A percentile compares a stretch with the other conserved stretches of the same genome.
These are phyloP conservation scores for Drosophila nr. medialis DNA, from an alignment of 2,888 invertebrate species.

Conservation along the genomic window DNA sequence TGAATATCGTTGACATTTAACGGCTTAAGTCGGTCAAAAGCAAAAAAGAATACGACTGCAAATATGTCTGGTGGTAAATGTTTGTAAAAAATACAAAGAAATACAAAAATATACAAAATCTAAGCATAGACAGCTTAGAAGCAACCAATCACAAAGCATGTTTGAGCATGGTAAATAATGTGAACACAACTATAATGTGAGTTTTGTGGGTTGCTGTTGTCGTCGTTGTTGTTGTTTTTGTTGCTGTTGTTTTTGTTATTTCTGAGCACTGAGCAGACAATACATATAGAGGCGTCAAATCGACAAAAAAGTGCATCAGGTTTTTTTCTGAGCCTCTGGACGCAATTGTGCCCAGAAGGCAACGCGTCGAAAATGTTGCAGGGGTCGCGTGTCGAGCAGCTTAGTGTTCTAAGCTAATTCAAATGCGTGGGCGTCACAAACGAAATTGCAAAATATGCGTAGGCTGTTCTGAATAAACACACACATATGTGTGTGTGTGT, in stretches of 20 bases:
- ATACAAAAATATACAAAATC: background rate
- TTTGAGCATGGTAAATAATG: constrained; percentile 32
- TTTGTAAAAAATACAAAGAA: background rate
- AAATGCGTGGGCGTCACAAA: constrained; percentile 77
- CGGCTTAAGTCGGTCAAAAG: background rate
- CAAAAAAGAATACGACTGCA: background rate
- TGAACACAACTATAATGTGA: constrained; percentile 58
- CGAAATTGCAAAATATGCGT: constrained; percentile 82
- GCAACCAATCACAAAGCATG: constrained; percentile 10
- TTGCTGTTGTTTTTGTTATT: constrained; percentile 44
- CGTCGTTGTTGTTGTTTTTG: constrained; percentile 29
- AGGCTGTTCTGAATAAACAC: constrained; percentile 41
- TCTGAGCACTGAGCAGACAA: constrained; percentile 58
- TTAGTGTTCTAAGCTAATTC: constrained; percentile 71
- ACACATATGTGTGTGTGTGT: background rate
- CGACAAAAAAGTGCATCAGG: too few species aligned
- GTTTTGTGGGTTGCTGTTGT: constrained; percentile 63
- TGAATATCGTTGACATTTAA: constrained; percentile 6
- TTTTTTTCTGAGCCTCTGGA: too few species aligned
- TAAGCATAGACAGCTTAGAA: constrained; percentile 2
- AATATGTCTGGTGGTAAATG: constrained; percentile 11
- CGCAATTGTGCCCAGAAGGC: too few species aligned
- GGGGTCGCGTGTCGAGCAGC: too few species aligned
- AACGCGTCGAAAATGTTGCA: too few species aligned
- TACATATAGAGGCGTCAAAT: too few species aligned